Conservation (phyloP, 2,113 vertebrate genomes). For the Pteronura brasiliensis region DNA sequence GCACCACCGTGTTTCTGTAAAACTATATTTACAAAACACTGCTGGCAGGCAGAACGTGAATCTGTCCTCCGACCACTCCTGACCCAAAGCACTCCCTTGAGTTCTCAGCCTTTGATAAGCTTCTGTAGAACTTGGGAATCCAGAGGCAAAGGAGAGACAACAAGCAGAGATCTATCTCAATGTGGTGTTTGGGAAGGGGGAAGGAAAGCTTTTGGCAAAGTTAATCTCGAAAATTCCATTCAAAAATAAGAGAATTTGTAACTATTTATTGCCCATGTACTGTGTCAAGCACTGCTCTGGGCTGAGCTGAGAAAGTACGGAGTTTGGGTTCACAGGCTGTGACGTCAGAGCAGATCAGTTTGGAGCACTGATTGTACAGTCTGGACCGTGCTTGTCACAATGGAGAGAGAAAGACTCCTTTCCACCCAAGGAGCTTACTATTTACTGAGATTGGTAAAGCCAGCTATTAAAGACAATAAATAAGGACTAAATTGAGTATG, state of each 20-base stretch:
- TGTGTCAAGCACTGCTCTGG: neutral
- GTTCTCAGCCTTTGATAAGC: neutral
- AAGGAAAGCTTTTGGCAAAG: neutral
- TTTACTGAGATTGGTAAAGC: neutral
- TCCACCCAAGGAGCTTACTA: neutral
- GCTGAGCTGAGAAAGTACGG: neutral
- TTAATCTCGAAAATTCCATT: neutral
- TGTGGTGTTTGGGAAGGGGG: neutral
- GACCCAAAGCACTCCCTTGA: neutral
- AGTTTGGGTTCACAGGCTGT: neutral
- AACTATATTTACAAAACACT: neutral
- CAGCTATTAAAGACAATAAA: neutral
- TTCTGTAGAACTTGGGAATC: neutral
- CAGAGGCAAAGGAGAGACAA: neutral
- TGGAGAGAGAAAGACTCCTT: neutral
- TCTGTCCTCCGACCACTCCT: neutral
- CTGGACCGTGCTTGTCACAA: neutral
- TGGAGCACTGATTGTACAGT: neutral
- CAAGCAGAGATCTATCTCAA: neutral
- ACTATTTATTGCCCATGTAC: neutral
- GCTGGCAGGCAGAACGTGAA: neutral
- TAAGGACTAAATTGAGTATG: neutral
- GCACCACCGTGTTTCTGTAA: neutral
- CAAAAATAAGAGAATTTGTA: neutral
- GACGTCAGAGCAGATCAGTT: neutral